phyloP scores from a whole-genome alignment of 2,888 invertebrate genomes.

The Troides oblongomaculatus region DNA sequence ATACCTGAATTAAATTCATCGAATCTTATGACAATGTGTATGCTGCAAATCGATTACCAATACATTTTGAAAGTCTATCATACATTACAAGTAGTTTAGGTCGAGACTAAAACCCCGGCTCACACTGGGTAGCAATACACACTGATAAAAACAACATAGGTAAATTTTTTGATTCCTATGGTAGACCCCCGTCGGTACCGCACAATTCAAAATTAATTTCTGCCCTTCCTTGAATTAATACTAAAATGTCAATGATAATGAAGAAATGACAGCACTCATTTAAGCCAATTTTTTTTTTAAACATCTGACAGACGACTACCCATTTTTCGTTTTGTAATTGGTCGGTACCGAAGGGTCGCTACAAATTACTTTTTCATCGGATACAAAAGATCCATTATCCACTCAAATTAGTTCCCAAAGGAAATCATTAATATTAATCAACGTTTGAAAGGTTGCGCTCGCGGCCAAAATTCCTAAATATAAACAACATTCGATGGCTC shows the following conservation, averaged over 20 bases:
- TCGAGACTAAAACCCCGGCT: no score
- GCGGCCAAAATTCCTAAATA: constrained; percentile 38
- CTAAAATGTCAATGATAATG: not conserved
- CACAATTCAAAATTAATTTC: not conserved
- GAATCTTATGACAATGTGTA: no score
- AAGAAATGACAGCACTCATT: not conserved
- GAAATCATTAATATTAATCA: constrained; percentile 77
- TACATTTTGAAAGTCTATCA: no score
- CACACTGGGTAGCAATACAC: no score
- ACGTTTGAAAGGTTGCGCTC: constrained; percentile 58
- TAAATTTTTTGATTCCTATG: no score
- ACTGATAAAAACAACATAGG: no score
- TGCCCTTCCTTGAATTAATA: not conserved
- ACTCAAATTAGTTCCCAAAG: constrained; percentile 72
- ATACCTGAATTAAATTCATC: no score
- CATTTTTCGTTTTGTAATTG: constrained; percentile 52
- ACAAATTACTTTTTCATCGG: constrained; percentile 73
- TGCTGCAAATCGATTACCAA: no score
- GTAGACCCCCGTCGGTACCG: no score
- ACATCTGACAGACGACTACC: not conserved
- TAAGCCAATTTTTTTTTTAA: not conserved
- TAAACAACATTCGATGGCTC: constrained; percentile 20
- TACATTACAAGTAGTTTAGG: no score
- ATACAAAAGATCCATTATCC: constrained; percentile 76
- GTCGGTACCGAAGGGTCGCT: constrained; percentile 45